Percentiles rank a stretch among this genome's conserved stretches.
These are phyloP conservation scores for Coenonympha glycerion DNA, from an alignment of 2,888 invertebrate species.

Conservation along the genomic window DNA sequence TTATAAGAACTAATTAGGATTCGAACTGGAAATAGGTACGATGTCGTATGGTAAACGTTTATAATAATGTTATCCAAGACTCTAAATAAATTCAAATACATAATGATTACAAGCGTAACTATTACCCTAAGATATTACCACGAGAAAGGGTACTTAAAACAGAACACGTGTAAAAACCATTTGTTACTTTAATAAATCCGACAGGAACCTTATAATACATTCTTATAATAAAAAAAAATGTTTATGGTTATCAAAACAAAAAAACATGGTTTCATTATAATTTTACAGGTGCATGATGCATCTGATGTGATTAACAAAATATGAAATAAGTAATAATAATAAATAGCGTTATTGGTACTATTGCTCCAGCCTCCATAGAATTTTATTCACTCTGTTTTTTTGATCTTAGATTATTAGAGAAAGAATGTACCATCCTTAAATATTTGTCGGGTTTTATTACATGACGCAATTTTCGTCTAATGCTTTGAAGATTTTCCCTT, in stretches of 20 bases:
- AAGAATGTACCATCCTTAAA: background rate
- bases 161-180: background rate
- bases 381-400: background rate
- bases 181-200: too few species aligned
- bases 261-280: too few species aligned
- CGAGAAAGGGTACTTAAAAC: background rate
- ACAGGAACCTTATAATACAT: too few species aligned
- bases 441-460: background rate
- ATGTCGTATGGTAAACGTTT: too few species aligned
- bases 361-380: background rate
- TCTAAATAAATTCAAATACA: background rate
- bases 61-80: background rate
- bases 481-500: background rate
- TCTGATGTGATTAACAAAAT: too few species aligned
- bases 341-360: background rate
- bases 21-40: too few species aligned
- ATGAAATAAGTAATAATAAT: too few species aligned
- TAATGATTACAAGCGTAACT: background rate
- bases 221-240: too few species aligned
- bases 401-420: too few species aligned
- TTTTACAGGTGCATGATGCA: too few species aligned
- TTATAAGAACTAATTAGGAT: too few species aligned
- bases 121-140: conserved; percentile 2
- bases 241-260: too few species aligned
- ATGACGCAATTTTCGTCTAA: conserved; percentile 7